A percentile compares a stretch with the other conserved stretches of the same genome.
Conservation (phyloP, 2,797 vertebrate genomes). For the Tiaroga cobitis region DNA sequence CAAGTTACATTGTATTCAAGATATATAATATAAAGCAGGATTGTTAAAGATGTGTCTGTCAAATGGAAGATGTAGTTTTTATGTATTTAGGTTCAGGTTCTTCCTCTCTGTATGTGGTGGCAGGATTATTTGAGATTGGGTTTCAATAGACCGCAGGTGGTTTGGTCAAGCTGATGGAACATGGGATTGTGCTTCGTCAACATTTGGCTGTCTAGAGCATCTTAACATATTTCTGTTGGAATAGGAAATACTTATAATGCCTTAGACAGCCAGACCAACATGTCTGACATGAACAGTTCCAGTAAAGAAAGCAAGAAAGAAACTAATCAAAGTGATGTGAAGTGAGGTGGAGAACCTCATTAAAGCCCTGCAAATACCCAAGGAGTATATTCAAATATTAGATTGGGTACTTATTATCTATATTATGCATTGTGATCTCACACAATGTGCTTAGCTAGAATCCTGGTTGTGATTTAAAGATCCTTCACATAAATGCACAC, state of each 20-base stretch:
- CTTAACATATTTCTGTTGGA: constrained; percentile 29
- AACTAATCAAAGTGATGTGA: constrained; percentile 12
- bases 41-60: constrained; percentile 9
- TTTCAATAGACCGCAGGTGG: constrained; percentile 6
- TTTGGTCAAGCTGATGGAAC: constrained; percentile 7
- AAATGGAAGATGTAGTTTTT: constrained; percentile 28
- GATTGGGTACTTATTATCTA: background rate
- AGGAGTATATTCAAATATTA: background rate
- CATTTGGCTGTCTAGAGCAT: constrained; percentile 3
- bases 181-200: constrained; percentile 23
- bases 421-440: constrained; percentile 4
- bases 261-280: constrained; percentile 31
- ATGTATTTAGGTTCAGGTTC: constrained; percentile 27
- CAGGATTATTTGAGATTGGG: constrained; percentile 34
- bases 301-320: constrained; percentile 23
- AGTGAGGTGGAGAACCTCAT: background rate
- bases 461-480: background rate
- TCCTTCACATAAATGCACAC: background rate
- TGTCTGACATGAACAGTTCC: constrained; percentile 8
- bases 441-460: background rate
- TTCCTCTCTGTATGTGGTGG: constrained; percentile 32
- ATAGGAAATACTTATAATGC: constrained; percentile 1
- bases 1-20: background rate
- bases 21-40: background rate
- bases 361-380: background rate